Evolutionary conservation across 2,888 invertebrate genomes (phyloP), one percentile per base, ranked within the genome.

Genomic region (Drosophila limbata): DNA sequence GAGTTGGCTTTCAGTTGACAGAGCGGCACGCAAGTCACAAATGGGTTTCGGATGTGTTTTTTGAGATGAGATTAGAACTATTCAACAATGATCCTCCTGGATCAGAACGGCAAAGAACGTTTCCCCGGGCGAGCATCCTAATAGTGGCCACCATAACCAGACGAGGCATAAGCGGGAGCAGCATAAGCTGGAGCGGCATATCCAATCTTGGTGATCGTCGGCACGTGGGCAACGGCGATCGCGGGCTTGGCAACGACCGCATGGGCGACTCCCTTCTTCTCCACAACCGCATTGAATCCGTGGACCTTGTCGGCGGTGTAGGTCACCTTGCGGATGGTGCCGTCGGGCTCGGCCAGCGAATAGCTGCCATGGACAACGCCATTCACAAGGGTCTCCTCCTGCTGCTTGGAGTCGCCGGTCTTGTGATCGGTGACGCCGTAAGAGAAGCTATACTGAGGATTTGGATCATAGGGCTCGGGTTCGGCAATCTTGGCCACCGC

Each of bases 361-460:
- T 93, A 93, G 84, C 92, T 92, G 66, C 92, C 93, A 42, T 90
- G 90, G 21, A 93, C 92, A 11, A 92, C 91, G 62, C 92, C 92
- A 47, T 92, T 92, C 73, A 91, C 91, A 4, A 92, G 91, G 11
- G 90, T 83, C 81, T 93, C 93, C 71, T 90, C 89, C 80, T 92
- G 92, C 56, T 87, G 91, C 80, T 93, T 93, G 39, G 91, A 90
- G 56, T 93, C 92, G 17, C 92, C 92, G 1, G 92, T 92, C 3
- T 91, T 64, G 0, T 83, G 78, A 66, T 93, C 92, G 47, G 92
- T 89, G 3, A 92, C 91, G 50, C 92, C 92, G 63, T 93, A 93
- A n/a, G 90, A 88, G 78, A 90, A 93, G 70, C 89, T 90, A 44
- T 91, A 91, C 77, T 92, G 90, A 0, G 92, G 91, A 84, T 92